Base-by-base conservation (phyloP, 1,140 invertebrate species). In the Heliconius hewitsoni region DNA sequence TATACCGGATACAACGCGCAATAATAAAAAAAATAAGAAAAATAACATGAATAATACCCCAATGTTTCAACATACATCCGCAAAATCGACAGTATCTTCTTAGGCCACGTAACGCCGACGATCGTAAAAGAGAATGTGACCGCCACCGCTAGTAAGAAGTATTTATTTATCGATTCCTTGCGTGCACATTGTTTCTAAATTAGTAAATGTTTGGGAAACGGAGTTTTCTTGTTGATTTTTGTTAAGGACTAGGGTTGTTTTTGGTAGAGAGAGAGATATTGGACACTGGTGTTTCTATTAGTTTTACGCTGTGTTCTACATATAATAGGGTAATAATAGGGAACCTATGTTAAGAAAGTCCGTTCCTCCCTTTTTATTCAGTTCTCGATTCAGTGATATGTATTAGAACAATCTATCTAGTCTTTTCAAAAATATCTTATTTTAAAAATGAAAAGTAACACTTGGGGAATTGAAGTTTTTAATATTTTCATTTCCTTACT, bases 111-210 rank as follows among this genome's bases (percentile, higher is more conserved):
- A 92, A 92, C 85, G 85, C 79, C 82, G 86, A 82, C 79, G 88
- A 91, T 93, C 92, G 92, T 93, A 93, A 93, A 93, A 93, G 85
- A 86, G 86, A 92, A 92, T 91, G 91, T 83, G 90, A 90, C 86
- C 86, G 87, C 86, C 86, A 86, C 88, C 86, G 74, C 78, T 79
- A 74, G 50, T 19, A 52, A 52, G 50, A 52, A 19, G 82, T 84
- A 84, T 85, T 86, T 86, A 85, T 85, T 79, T 88, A 90, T 91
- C 85, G 90, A 92, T 91, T 81, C 34, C 72, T 83, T 82, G 79
- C 83, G 83, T 84, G 83, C 52, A 55, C 57, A 76, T 82, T 66
- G 79, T 60, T 73, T 73, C 70, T 23, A 76, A 76, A 80, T 80
- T 70, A 60, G 42, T 55, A 19, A 66, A 66, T 66, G 60, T 27